Base-by-base conservation (phyloP, 2,797 vertebrate genomes). In the Eulemur albifrons region DNA sequence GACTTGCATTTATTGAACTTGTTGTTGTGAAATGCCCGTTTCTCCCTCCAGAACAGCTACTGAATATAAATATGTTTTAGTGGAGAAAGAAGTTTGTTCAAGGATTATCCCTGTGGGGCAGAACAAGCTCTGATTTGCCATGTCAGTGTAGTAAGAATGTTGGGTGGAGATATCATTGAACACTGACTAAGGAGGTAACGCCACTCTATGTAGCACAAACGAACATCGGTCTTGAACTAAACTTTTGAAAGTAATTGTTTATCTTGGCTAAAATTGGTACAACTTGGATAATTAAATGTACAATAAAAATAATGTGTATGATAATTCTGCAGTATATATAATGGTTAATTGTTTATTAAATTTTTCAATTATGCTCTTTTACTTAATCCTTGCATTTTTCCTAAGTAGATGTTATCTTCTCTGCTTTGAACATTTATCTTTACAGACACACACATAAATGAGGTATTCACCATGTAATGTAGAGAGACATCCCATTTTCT, bases 111-210 rank as follows among this genome's bases (percentile, higher is more conserved):
- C 97, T 97, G 89, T 87, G 73, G 93, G 92, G 70, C 73, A 97
- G 70, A 93, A 96, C 97, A 98, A 98, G 98, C 98, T 98, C 84
- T 92, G 97, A 98, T 98, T 94, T 98, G 97, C 97, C 95, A 0
- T 79, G 63, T 95, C 80, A 95, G 80, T 93, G 94, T 61, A 90
- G 48, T 86, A 92, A 96, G 97, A 98, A 98, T 98, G 96, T 95
- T 96, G 97, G 97, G 97, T 38, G 92, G 97, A 97, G 90, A 14
- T 85, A 89, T 97, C 94, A 84, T 45, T 94, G 97, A 95, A 70
- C 30, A 35, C 21, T 57, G 40, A 70, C 57, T 83, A 35, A 90
- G 35, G 63, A 61, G 52, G 20, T 70, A 40, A 38, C 48, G 38
- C 52, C 25, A 38, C 63, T 94, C 75, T 10, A 9, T 59, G 54